A percentile compares a stretch with the other conserved stretches of the same genome.
Evolutionary conservation across 53 echinoderm and acorn worm species (phyloP).

Genomic region (Holothuria scabra): DNA sequence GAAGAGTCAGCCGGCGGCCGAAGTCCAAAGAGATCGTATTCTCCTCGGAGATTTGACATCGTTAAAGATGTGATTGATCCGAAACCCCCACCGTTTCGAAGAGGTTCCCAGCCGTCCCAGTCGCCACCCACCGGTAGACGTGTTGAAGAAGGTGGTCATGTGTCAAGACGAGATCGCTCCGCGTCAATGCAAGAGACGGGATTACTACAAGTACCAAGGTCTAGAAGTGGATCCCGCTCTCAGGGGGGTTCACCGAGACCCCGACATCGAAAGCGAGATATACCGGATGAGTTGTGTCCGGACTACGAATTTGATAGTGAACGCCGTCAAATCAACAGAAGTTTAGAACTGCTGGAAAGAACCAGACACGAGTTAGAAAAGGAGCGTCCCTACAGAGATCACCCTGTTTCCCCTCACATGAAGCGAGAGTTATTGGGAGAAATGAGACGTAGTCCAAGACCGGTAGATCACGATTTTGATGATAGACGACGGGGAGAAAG

Average conservation of each 20-base stretch:
- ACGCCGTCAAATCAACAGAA: constrained; percentile 24
- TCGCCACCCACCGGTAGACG: constrained; percentile 20
- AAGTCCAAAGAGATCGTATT: constrained; percentile 37
- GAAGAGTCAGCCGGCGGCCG: background rate
- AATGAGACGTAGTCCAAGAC: constrained; percentile 29
- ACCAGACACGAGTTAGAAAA: constrained; percentile 34
- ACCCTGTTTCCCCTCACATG: constrained; percentile 5
- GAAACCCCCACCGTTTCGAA: constrained; percentile 18
- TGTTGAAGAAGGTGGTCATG: constrained; percentile 31
- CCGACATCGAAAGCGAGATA: constrained; percentile 31
- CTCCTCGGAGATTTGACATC: constrained; percentile 27
- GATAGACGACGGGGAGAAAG: constrained; percentile 21
- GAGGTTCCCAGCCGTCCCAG: constrained; percentile 43
- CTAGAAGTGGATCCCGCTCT: constrained; percentile 45
- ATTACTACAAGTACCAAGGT: constrained; percentile 41
- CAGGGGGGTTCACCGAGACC: constrained; percentile 41
- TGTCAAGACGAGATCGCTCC: constrained; percentile 36
- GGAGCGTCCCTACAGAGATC: constrained; percentile 13
- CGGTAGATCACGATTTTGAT: constrained; percentile 22
- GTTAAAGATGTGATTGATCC: constrained; percentile 31
- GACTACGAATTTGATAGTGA: constrained; percentile 30
- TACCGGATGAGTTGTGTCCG: constrained; percentile 12
- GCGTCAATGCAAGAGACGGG: constrained; percentile 56
- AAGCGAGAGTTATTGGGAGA: constrained; percentile 29
- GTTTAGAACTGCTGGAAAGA: constrained; percentile 34